Conservation (phyloP, 2,113 vertebrate genomes). For the Redunca redunca region DNA sequence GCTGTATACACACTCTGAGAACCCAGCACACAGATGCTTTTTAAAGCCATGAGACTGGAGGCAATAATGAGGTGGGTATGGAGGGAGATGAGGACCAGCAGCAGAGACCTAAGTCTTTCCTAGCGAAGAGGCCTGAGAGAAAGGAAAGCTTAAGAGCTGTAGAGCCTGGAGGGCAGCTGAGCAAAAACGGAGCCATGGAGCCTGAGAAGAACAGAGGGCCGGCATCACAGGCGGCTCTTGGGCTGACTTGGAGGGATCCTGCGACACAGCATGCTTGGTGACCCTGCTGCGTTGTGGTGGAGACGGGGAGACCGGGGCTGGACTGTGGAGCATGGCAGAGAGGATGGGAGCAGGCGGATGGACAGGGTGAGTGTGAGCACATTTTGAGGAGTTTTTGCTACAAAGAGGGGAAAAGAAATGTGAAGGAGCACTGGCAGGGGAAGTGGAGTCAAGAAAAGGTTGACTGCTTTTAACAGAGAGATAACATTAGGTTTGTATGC, state of each 20-base stretch:
- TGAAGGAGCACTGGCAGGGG: not conserved
- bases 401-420: not conserved
- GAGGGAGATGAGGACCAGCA: not conserved
- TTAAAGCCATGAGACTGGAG: not conserved
- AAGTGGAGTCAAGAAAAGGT: not conserved
- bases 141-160: not conserved
- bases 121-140: not conserved
- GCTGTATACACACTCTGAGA: not conserved
- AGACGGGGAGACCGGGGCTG: not conserved
- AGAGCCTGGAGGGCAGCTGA: not conserved
- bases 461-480: not conserved
- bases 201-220: not conserved
- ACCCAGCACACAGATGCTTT: not conserved
- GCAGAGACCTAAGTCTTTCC: not conserved
- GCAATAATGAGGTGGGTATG: not conserved
- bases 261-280: rapidly evolving
- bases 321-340: not conserved
- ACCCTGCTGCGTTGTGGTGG: not conserved
- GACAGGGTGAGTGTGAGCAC: not conserved
- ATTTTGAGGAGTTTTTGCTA: not conserved
- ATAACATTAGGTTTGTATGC: not conserved
- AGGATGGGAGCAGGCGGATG: not conserved
- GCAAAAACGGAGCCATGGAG: not conserved
- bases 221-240: not conserved
- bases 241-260: not conserved